These are phyloP conservation scores for Serinus canaria DNA, from an alignment of 2,113 vertebrate genomes.

Conservation along the genomic window DNA sequence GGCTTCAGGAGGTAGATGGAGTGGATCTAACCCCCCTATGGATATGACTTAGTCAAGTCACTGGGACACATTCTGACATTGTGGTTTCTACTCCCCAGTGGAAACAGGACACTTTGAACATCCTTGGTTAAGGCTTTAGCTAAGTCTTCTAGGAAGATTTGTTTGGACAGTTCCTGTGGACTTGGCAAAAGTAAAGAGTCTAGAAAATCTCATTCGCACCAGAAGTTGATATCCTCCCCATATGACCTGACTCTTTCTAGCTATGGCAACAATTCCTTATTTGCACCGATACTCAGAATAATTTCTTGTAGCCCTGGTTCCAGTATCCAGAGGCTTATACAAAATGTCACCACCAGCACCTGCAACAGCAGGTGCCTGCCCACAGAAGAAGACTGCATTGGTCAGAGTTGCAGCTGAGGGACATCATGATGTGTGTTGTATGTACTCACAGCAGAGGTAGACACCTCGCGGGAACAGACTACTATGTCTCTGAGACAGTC, in stretches of 20 bases:
- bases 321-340: neutral
- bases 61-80: neutral
- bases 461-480: neutral
- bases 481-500: neutral
- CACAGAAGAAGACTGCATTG: neutral
- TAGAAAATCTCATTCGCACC: constrained; percentile 10
- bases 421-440: neutral
- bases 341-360: neutral
- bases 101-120: neutral
- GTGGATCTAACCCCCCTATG: neutral
- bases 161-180: neutral
- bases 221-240: neutral
- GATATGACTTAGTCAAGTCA: neutral
- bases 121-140: neutral
- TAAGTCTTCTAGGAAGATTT: neutral
- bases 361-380: neutral
- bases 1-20: neutral
- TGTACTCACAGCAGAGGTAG: neutral
- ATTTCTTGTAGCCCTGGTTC: neutral
- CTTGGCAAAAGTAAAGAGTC: neutral
- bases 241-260: neutral
- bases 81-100: neutral
- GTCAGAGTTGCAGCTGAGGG: neutral
- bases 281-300: neutral
- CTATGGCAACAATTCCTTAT: neutral